Percentiles rank a stretch among this genome's conserved stretches.
Conservation (phyloP, 2,797 vertebrate genomes). For the Pseudochirops cupreus region DNA sequence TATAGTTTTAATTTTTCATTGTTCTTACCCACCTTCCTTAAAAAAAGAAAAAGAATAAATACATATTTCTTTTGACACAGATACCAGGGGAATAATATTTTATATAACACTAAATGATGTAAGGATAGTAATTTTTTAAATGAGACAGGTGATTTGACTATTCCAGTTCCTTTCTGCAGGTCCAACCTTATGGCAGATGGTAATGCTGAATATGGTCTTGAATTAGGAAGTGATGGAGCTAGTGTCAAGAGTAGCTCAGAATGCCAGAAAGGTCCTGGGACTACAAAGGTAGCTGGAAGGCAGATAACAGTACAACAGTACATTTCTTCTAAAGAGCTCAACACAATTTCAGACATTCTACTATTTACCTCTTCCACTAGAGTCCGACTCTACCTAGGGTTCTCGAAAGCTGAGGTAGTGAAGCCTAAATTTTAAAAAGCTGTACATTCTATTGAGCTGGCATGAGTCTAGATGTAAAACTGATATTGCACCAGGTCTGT, state of each 20-base stretch:
- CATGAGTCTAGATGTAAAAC: neutral
- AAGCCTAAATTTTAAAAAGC: neutral
- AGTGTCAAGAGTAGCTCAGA: neutral
- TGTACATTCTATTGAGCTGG: neutral
- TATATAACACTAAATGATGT: constrained; percentile 42
- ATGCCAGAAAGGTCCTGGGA: neutral
- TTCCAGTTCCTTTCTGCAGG: neutral
- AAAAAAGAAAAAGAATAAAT: constrained; percentile 18
- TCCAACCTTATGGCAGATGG: neutral
- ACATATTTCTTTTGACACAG: neutral
- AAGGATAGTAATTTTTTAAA: neutral
- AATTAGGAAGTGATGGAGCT: neutral
- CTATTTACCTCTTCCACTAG: neutral
- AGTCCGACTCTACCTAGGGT: neutral
- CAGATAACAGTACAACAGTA: neutral
- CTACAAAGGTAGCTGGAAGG: neutral
- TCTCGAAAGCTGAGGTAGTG: neutral
- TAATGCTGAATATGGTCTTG: neutral
- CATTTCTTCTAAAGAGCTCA: neutral
- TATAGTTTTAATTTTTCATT: constrained; percentile 29
- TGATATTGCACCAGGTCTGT: neutral
- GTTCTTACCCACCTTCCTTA: neutral
- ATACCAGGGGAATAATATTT: neutral
- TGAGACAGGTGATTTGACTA: neutral
- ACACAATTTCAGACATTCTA: neutral